Base-by-base conservation (phyloP, 1,140 invertebrate species). In the Macrocentrus cingulum region DNA sequence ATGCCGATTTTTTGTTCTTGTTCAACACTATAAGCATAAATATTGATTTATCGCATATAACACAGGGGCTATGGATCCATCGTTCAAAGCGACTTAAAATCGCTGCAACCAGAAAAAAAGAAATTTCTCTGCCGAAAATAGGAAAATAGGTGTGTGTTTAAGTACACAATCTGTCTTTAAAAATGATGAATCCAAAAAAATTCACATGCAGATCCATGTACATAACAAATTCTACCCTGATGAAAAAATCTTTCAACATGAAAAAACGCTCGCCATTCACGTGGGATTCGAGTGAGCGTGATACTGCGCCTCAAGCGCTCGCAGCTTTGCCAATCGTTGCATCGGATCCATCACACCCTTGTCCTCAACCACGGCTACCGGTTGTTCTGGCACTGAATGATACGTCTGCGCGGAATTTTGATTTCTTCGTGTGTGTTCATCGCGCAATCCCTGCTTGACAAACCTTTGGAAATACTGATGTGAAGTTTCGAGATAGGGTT, bases 381-480 rank as follows among this genome's bases (percentile, higher is more conserved):
- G 46, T 53, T 62, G 68, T 66, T 19, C 4, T 58, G 57, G 19
- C 51, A n/a, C 25, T 15, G 72, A 71, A 25, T 77, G 68, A 50
- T 73, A 74, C 58, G 71, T 74, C 18, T 58, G 37, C 55, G 71
- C 64, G 41, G 69, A 66, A 51, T 68, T 76, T 62, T 79, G 76
- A 72, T 68, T 77, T 61, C 81, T 82, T 60, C 86, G 74, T 56
- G 82, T 80, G 58, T 83, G 82, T 60, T 90, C 91, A 56, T 90
- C 87, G 50, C 87, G 86, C 32, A 98, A 80, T 2, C 93, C 92
- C 56, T 91, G 84, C 69, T 94, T 88, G 65, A 98, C 94, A 70
- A 94, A 97, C 65, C 92, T 90, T 76, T 94, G 91, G 80, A 98
- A 97, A 74, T 91, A 93, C 68, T 91, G 88, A 42, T 92, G 94